These are phyloP conservation scores for Pogonus chalceus DNA, from an alignment of 1,140 invertebrate genomes.

Conservation along the genomic window DNA sequence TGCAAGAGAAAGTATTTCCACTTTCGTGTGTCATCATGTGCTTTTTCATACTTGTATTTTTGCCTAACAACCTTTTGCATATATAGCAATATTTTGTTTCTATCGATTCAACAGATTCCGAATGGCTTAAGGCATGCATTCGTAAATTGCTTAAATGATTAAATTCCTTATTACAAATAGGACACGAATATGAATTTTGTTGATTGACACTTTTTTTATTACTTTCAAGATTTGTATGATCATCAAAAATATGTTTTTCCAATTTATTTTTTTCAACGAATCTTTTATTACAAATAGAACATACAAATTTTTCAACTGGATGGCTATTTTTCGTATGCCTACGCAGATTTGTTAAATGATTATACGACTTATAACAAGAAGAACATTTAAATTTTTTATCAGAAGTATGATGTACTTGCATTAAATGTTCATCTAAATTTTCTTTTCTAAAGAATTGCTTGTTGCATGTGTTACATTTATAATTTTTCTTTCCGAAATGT, in stretches of 20 bases:
- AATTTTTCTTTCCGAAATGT: not conserved
- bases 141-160: too few relatives aligned
- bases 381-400: not conserved
- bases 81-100: not conserved
- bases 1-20: not conserved
- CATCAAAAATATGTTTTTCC: conserved; percentile 1
- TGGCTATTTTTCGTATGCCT: not conserved
- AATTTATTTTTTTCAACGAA: not conserved
- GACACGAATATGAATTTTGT: too few relatives aligned
- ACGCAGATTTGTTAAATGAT: not conserved
- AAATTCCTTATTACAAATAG: too few relatives aligned
- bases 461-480: not conserved
- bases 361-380: not conserved
- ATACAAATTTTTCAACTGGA: not conserved
- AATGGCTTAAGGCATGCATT: too few relatives aligned
- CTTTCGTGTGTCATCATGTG: conserved; percentile 1
- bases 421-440: not conserved
- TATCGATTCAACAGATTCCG: too few relatives aligned
- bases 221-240: too few relatives aligned
- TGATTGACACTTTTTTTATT: too few relatives aligned
- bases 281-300: not conserved
- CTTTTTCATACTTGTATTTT: not conserved
- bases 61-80: not conserved
- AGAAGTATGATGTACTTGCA: not conserved
- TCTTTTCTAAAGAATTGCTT: not conserved